Conservation (phyloP, 2,888 invertebrate genomes). For the Aphidius colemani region DNA sequence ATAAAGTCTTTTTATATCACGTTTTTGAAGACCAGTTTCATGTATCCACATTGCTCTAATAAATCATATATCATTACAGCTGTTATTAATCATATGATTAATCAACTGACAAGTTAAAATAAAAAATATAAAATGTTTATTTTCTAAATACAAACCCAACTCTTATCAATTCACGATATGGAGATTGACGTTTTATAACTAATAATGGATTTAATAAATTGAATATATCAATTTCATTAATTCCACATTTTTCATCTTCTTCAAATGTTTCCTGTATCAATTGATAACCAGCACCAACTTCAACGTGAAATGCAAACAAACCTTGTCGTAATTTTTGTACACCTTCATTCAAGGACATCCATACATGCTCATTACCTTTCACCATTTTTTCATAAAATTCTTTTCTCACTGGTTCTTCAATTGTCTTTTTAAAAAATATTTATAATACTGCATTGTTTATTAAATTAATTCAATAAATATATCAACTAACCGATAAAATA, state of each 20-base stretch:
- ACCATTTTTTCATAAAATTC: constrained; percentile 71
- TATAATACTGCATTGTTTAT: neutral
- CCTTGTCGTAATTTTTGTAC: constrained; percentile 66
- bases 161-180: constrained; percentile 58
- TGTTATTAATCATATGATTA: too few species aligned
- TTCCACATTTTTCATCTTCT: constrained; percentile 73
- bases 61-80: neutral
- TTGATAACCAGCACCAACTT: constrained; percentile 70
- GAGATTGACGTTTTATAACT: constrained; percentile 49
- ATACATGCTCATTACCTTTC: constrained; percentile 65
- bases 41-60: constrained; percentile 62
- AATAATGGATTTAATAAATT: constrained; percentile 50
- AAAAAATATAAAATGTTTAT: neutral
- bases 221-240: constrained; percentile 67
- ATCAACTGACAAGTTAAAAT: too few species aligned
- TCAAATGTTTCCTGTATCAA: constrained; percentile 70
- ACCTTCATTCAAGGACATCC: constrained; percentile 68
- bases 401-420: constrained; percentile 68
- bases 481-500: constrained; percentile 51
- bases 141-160: constrained; percentile 40
- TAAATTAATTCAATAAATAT: neutral
- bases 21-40: constrained; percentile 66
- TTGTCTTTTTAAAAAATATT: constrained; percentile 62
- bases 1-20: constrained; percentile 65
- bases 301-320: constrained; percentile 72